Conservation (phyloP, 2,888 invertebrate species). For the Poecilobothrus nobilitatus region DNA sequence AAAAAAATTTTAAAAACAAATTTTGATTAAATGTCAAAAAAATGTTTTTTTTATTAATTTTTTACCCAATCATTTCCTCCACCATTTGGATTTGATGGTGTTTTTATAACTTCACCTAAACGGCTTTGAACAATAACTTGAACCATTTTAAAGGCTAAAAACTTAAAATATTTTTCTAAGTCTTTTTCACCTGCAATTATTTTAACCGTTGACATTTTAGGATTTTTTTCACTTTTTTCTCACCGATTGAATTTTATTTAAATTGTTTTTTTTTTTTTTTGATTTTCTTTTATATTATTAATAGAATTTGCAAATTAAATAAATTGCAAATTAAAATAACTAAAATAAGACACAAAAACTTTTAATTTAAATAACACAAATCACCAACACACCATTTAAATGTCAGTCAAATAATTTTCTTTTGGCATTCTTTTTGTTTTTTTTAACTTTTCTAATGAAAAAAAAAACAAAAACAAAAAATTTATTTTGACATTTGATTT, state of each 20-base stretch:
- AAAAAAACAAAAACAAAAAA: too few species aligned
- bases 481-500: background rate
- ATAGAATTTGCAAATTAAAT: background rate
- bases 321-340: background rate
- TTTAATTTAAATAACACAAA: background rate
- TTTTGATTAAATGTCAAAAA: too few species aligned
- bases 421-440: background rate
- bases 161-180: constrained; percentile 82
- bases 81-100: constrained; percentile 67
- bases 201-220: constrained; percentile 37
- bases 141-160: constrained; percentile 75
- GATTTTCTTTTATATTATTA: background rate
- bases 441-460: background rate
- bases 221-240: background rate
- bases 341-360: background rate
- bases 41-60: too few species aligned
- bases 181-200: constrained; percentile 57
- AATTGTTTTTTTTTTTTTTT: background rate
- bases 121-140: constrained; percentile 90
- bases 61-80: constrained; percentile 76
- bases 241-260: background rate
- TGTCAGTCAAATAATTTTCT: background rate
- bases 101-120: constrained; percentile 75
- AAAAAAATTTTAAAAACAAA: too few species aligned
- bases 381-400: constrained; percentile 1